Base-by-base conservation (phyloP, 2,888 invertebrate genomes). In the Elegia similella region DNA sequence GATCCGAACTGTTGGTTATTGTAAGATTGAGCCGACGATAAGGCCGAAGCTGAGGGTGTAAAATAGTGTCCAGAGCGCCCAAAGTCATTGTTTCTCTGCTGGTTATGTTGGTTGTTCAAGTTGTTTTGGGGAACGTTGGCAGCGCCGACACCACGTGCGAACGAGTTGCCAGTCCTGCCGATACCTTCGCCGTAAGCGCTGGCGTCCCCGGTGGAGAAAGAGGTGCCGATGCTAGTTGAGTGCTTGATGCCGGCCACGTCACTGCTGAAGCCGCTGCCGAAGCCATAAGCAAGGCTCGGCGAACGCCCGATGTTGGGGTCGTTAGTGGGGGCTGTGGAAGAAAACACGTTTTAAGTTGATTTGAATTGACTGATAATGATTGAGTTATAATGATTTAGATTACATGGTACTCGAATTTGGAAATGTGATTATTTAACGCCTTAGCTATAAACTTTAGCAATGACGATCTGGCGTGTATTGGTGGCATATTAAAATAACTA, bases 191-290 rank as follows among this genome's bases (percentile, higher is more conserved):
- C 88, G 59, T 82, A 86, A 0, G 89, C 87, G 46, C 75, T 66
- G 0, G 75, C 86, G 10, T 80, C 78, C 6, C 86, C 89, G 52
- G 71, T 78, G 55, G 77, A 75, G 79, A 83, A 85, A 43, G 88
- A 74, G 10, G 76, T 65, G 0, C 89, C 86, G 57, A 85, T 77
- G 52, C 88, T 79, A 17, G 77, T 74, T 7, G 89, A 82, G 58
- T 89, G 87, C 17, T 78, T 76, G 62, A 90, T 80, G 23, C 90
- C 90, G 0, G 84, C 89, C 59, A 90, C 82, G 70, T 87, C 84
- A 70, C 82, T 86, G 69, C 82, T 82, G 66, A 88, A 85, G 5
- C 88, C 90, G 57, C 82, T 85, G 50, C 90, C 90, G 56, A 80
- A 86, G 1, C 86, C 88, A 62, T 82, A 89, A 0, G 88, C 82